A percentile compares a stretch with the other conserved stretches of the same genome.
Conservation (phyloP, 2,797 vertebrate species). For the Pangasius sanitwongsei region DNA sequence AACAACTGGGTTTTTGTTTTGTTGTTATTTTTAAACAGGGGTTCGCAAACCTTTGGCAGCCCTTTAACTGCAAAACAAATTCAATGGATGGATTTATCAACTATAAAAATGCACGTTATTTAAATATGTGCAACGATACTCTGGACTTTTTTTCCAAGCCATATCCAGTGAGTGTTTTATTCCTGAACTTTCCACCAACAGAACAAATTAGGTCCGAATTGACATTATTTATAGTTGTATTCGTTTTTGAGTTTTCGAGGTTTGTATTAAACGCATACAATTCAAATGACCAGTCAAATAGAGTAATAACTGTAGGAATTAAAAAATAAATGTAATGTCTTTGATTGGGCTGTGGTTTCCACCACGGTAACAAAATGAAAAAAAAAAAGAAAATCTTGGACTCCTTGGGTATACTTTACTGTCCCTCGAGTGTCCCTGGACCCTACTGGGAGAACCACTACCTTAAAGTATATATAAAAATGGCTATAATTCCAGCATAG, state of each 20-base stretch:
- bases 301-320: background rate
- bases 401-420: background rate
- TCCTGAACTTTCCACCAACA: background rate
- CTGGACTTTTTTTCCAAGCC: background rate
- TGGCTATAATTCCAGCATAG: background rate
- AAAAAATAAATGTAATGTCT: background rate
- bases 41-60: background rate
- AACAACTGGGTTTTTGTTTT: too few species aligned
- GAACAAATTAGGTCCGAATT: background rate
- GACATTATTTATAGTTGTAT: background rate
- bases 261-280: background rate
- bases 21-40: background rate
- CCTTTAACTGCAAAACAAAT: background rate
- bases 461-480: background rate
- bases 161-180: background rate
- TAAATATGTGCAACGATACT: background rate
- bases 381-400: background rate
- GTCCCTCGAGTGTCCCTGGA: background rate
- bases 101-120: background rate
- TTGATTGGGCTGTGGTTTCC: background rate
- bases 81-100: background rate
- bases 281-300: background rate
- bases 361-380: background rate
- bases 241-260: background rate
- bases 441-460: background rate